phyloP scores from a whole-genome alignment of 2,113 vertebrate genomes.

The Sapajus apella region DNA sequence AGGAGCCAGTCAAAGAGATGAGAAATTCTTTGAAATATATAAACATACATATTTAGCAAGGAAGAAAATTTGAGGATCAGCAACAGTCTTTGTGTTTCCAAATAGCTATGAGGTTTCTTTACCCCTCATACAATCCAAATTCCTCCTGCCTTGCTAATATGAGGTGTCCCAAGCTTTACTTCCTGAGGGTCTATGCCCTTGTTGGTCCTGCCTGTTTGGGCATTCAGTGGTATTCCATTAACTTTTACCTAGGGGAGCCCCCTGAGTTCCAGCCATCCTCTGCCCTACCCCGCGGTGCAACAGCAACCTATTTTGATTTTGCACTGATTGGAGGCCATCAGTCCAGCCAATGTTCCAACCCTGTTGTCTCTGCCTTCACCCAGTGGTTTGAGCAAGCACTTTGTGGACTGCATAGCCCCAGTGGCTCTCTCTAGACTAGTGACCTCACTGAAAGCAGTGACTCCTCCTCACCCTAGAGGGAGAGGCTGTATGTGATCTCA shows the following conservation, averaged over 20 bases:
- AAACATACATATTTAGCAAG: constrained; percentile 10
- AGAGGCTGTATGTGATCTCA: neutral
- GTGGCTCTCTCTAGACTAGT: neutral
- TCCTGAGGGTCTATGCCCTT: neutral
- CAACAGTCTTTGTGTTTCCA: constrained; percentile 15
- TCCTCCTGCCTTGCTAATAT: neutral
- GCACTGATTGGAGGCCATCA: neutral
- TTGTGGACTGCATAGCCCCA: neutral
- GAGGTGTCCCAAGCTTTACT: neutral
- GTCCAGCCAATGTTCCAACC: neutral
- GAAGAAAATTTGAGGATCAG: neutral
- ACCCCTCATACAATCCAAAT: neutral
- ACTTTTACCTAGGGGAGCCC: neutral
- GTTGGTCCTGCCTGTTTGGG: neutral
- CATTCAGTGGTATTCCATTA: neutral
- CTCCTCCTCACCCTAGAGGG: neutral
- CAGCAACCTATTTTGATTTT: constrained; percentile 12
- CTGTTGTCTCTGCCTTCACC: neutral
- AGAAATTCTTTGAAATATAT: constrained; percentile 21
- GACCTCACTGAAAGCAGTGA: constrained; percentile 23
- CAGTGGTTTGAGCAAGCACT: neutral
- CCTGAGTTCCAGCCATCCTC: neutral
- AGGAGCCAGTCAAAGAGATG: neutral
- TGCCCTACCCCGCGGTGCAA: neutral
- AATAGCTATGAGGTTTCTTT: neutral